Base-by-base conservation (phyloP, 2,888 invertebrate genomes). In the Blastobasis adustella region DNA sequence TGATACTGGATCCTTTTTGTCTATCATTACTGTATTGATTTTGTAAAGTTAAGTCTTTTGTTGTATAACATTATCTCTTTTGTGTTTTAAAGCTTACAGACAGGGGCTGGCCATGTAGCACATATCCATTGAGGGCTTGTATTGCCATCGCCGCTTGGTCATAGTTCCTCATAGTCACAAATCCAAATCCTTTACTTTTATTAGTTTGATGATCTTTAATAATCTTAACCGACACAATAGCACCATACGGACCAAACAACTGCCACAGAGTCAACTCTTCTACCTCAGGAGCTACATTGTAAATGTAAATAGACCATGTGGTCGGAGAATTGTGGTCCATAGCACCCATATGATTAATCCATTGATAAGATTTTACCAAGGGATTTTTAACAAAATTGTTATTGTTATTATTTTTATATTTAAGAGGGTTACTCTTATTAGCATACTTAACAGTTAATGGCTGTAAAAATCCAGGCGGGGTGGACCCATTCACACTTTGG, bases 361-460 rank as follows among this genome's bases (percentile, higher is more conserved):
- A 89, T 70, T 86, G 83, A 76, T 79, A 88, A 65, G 86, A 80
- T 67, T 85, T 87, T 60, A 83, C 81, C 66, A 86, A 71, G 44
- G 86, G 71, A 67, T 74, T 86, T 71, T 86, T 88, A 61, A 81
- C 66, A 75, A 82, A 85, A 23, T 23, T 23, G 69, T 85, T 85
- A 71, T 85, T 84, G 64, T 87, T 87, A 76, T 83, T 85, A 71
- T 81, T 84, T 80, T 85, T 86, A 80, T 83, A 75, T 75, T 85
- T 88, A 73, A 85, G 67, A 71, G 88, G 88, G 70, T 89, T 89
- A 80, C 89, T 86, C 79, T 89, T 89, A 82, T 89, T 89, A 69
- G 89, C 89, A 73, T 87, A 89, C 86, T 89, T 89, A 81, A 89
- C 89, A 73, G 89, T 89, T 76, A 89, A 74, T 53, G 89, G 89